Evolutionary conservation across 1,140 invertebrate genomes (phyloP).

Genomic region (Telenomus remus): DNA sequence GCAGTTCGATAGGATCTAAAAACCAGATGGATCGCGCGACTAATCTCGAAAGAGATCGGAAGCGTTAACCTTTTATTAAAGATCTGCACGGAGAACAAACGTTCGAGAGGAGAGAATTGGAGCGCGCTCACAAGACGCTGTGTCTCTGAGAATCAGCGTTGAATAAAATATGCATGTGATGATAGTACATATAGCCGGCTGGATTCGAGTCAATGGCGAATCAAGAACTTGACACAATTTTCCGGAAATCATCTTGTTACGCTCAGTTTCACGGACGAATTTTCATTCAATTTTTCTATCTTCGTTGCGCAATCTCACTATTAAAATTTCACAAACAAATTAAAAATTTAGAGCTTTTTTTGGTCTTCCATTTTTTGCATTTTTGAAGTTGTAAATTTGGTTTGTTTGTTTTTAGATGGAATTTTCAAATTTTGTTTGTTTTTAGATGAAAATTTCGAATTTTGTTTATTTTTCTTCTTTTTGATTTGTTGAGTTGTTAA

Average conservation of each 20-base stretch:
- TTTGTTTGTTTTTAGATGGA: no score
- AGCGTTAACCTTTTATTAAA: constrained; percentile 47
- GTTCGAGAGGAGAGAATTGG: constrained; percentile 31
- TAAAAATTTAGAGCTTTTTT: no score
- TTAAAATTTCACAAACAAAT: not conserved
- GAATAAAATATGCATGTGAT: constrained; percentile 37
- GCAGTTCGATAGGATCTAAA: no score
- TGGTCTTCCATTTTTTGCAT: no score
- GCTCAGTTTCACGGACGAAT: constrained; percentile 7
- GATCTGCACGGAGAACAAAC: constrained; percentile 31
- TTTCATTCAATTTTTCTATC: not conserved
- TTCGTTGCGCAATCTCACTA: constrained; percentile 2
- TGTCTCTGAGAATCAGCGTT: constrained; percentile 35
- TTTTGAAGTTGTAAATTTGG: no score
- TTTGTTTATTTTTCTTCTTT: no score
- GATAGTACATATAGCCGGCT: constrained; percentile 23
- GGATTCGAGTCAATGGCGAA: constrained; percentile 58
- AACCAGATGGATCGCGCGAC: not conserved
- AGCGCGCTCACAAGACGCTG: constrained; percentile 28
- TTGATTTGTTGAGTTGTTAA: no score
- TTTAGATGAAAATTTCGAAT: no score
- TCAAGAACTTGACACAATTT: constrained; percentile 58
- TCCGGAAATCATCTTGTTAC: constrained; percentile 21
- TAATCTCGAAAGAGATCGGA: constrained; percentile 22
- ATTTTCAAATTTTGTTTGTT: no score